These are phyloP conservation scores for Bolinopsis microptera DNA, from an alignment of 37 sponge, comb jelly and placozoan genomes.

Conservation along the genomic window DNA sequence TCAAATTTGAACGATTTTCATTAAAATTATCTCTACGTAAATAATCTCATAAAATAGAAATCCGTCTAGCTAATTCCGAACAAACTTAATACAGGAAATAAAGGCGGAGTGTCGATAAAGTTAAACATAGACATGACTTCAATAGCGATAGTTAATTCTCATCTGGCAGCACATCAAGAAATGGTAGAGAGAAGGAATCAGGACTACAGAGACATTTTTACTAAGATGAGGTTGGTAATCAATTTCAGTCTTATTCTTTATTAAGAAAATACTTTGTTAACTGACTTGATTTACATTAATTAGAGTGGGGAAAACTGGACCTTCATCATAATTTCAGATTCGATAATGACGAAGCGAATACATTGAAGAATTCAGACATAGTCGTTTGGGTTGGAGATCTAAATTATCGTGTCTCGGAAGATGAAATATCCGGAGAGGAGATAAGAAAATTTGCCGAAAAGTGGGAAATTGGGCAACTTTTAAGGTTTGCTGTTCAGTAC, in stretches of 20 bases:
- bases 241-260: too few relatives aligned
- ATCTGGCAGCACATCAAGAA: constrained; percentile 51
- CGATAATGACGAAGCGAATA: constrained; percentile 41
- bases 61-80: neutral
- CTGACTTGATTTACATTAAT: too few relatives aligned
- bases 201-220: constrained; percentile 56
- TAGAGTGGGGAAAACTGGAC: too few relatives aligned
- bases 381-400: constrained; percentile 58
- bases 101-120: constrained; percentile 58
- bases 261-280: too few relatives aligned
- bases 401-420: constrained; percentile 19
- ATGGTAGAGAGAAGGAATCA: constrained; percentile 63
- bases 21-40: neutral
- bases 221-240: constrained; percentile 44
- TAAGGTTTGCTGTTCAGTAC: constrained; percentile 28
- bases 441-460: neutral
- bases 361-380: neutral
- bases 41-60: too few relatives aligned
- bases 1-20: neutral
- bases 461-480: constrained; percentile 37
- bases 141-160: constrained; percentile 37
- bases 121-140: constrained; percentile 56
- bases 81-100: constrained; percentile 27
- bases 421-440: constrained; percentile 32
- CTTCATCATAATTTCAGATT: too few relatives aligned